phyloP scores from a whole-genome alignment of 2,797 vertebrate species.

The Aeoliscus strigatus region DNA sequence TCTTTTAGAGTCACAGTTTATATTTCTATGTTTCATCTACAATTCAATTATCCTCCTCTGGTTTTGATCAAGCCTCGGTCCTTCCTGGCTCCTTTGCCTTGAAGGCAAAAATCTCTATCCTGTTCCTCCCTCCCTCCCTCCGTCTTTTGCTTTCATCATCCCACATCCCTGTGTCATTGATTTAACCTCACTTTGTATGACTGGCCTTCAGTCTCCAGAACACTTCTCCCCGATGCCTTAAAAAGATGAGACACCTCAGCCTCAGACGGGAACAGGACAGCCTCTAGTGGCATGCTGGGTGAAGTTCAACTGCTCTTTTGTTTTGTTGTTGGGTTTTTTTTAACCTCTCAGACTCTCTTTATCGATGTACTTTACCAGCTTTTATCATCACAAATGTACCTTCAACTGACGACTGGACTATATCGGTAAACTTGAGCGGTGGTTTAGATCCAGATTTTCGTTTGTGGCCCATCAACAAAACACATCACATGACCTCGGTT shows the following conservation, averaged over 20 bases:
- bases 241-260: no score
- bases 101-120: slow-evolving; percentile 33
- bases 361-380: no score
- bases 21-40: slow-evolving; percentile 34
- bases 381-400: no score
- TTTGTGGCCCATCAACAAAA: no score
- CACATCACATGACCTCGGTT: no score
- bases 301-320: no score
- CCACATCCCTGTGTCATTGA: slow-evolving; percentile 54
- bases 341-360: no score
- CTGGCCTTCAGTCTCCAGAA: slow-evolving; percentile 38
- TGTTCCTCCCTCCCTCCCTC: slow-evolving; percentile 22
- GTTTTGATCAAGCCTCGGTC: slow-evolving; percentile 43
- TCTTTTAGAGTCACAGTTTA: slow-evolving; percentile 20
- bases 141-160: slow-evolving; percentile 49
- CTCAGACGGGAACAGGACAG: slow-evolving; percentile 63
- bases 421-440: no score
- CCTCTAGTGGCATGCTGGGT: slow-evolving; percentile 73
- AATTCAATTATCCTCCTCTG: slow-evolving; percentile 47
- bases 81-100: slow-evolving; percentile 34
- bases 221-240: no score
- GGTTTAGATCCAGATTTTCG: no score
- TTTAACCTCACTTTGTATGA: slow-evolving; percentile 53
- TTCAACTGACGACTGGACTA: no score
- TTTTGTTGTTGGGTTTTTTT: no score